These are phyloP conservation scores for Peribatodes rhomboidaria DNA, from an alignment of 2,888 invertebrate species.

Conservation along the genomic window DNA sequence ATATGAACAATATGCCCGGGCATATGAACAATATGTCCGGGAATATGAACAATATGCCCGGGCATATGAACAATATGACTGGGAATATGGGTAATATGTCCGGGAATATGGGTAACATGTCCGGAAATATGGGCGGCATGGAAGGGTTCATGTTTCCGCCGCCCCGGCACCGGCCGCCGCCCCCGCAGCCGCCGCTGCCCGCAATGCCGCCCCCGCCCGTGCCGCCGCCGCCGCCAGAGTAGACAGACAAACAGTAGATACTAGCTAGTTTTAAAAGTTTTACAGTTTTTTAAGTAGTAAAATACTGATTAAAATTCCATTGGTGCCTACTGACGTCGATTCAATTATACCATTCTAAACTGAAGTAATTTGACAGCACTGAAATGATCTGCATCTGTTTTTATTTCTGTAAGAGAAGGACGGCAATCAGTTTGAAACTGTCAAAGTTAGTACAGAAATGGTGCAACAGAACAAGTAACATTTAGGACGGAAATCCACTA, in stretches of 20 bases:
- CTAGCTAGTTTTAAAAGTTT: no score
- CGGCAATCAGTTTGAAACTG: no score
- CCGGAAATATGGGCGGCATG: constrained; percentile 9
- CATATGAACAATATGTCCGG: constrained; percentile 62
- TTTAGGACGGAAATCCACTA: no score
- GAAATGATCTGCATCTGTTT: no score
- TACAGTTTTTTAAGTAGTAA: no score
- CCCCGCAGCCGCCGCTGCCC: constrained; percentile 81
- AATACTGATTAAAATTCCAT: no score
- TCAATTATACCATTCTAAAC: no score
- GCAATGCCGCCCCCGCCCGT: constrained; percentile 87
- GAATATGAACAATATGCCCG: constrained; percentile 2
- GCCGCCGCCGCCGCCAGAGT: constrained; percentile 87
- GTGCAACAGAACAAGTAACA: no score
- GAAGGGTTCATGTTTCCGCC: constrained; percentile 45
- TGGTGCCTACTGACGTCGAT: no score
- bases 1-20: constrained; percentile 47
- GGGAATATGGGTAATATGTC: constrained; percentile 3
- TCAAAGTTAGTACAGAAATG: no score
- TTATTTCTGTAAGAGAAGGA: no score
- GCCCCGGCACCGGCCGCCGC: constrained; percentile 45
- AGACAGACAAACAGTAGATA: background rate
- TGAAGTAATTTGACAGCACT: no score
- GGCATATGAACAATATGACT: constrained; percentile 61
- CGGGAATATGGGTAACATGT: constrained; percentile 62